Base-by-base conservation (phyloP, 2,888 invertebrate genomes). In the Liopterus haemorrhoidalis region DNA sequence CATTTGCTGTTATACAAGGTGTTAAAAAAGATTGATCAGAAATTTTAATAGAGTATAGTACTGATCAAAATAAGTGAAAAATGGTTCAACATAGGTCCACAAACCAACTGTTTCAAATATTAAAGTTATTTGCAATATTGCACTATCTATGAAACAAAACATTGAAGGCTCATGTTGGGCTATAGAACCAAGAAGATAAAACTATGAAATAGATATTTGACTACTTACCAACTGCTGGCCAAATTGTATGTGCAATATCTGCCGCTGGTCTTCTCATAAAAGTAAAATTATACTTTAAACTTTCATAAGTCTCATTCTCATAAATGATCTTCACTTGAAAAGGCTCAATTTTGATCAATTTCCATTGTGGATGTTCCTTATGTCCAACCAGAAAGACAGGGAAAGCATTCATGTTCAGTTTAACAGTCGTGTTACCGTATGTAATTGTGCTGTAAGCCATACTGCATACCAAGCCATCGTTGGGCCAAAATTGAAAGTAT, bases 151-250 rank as follows among this genome's bases (percentile, higher is more conserved):
- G n/a, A n/a, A n/a, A n/a, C n/a, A n/a, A n/a, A n/a, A n/a, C n/a
- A n/a, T n/a, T n/a, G n/a, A n/a, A n/a, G n/a, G n/a, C n/a, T n/a
- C n/a, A n/a, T n/a, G n/a, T n/a, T n/a, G n/a, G n/a, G n/a, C n/a
- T n/a, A n/a, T n/a, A n/a, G n/a, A n/a, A n/a, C n/a, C n/a, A n/a
- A n/a, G n/a, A n/a, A n/a, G n/a, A n/a, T n/a, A n/a, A n/a, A n/a
- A n/a, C n/a, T n/a, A n/a, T n/a, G n/a, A n/a, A n/a, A n/a, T n/a
- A n/a, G n/a, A n/a, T n/a, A n/a, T n/a, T n/a, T n/a, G n/a, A n/a
- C n/a, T 9, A 16, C 45, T 19, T 39, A 45, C 45, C 31, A 18
- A 45, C 3, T 5, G 39, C 45, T 9, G 45, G 45, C 18, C 38
- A n/a, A n/a, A 39, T 16, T 12, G 39, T 30, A 14, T 20, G 25